phyloP scores from a whole-genome alignment of 2,113 vertebrate genomes.

The Pelecanus crispus region DNA sequence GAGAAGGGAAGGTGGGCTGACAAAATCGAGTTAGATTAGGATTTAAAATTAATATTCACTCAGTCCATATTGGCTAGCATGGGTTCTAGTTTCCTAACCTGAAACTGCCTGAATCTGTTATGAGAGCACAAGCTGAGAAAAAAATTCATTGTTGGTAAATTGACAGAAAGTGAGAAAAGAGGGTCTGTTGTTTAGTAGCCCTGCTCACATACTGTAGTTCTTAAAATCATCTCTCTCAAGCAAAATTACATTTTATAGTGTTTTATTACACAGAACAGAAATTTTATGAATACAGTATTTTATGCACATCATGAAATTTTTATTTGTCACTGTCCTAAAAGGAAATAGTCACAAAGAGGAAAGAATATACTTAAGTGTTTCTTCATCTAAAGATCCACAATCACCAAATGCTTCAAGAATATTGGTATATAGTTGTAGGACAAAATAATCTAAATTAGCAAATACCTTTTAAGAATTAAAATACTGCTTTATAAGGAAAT shows the following conservation, averaged over 20 bases:
- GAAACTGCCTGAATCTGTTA: not conserved
- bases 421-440: not conserved
- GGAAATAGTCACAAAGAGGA: not conserved
- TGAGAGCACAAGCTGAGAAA: not conserved
- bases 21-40: not conserved
- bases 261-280: not conserved
- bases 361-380: not conserved
- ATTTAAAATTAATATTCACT: not conserved
- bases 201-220: not conserved
- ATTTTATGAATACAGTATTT: not conserved
- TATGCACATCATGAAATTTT: not conserved
- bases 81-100: not conserved
- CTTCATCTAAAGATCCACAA: not conserved
- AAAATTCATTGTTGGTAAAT: not conserved
- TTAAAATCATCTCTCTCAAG: not conserved
- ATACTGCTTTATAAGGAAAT: not conserved
- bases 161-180: not conserved
- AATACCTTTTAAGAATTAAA: not conserved
- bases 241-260: not conserved
- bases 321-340: not conserved
- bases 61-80: not conserved
- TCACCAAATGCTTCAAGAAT: not conserved
- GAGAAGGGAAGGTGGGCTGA: not conserved
- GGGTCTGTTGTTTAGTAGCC: not conserved
- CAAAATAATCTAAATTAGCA: not conserved